Evolutionary conservation across 1,140 invertebrate genomes (phyloP), one percentile per base, ranked within the genome.

Genomic region (Drosophila sechellia): DNA sequence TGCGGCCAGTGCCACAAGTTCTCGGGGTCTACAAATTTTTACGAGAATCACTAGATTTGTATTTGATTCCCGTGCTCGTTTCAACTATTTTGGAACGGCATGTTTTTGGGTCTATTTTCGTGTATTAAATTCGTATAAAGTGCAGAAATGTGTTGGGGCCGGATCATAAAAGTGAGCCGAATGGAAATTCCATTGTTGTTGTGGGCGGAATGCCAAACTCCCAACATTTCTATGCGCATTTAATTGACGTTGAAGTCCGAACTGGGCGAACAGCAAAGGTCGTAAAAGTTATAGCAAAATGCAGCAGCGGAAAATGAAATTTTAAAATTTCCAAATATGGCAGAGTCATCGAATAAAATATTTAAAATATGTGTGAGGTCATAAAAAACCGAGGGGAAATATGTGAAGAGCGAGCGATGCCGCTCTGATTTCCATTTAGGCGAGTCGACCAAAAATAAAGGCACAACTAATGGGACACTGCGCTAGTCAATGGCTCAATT

Each of bases 51-150:
- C 53, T 70, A 60, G 61, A 77, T 61, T 68, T 63, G 42, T 49
- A 55, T 78, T 78, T 66, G 60, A 83, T 79, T 77, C 74, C 52
- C 39, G 31, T 27, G 42, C 13, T 10, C 50, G 59, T 58, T 65
- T 83, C 43, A 64, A 72, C 72, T 81, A 77, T 76, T 74, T 43
- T 53, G 25, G 61, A 73, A 42, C 45, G 22, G 48, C 22, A 45
- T 54, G 74, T 71, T 63, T 76, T 70, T 69, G 25, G 50, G 59
- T 60, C 68, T 83, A 89, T 87, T 87, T 71, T 89, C 84, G 84
- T 89, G 76, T 89, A 89, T 89, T 89, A 89, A 89, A 89, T 74
- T 84, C 80, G 60, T 79, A 89, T 89, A 84, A 89, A 89, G 85
- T 89, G 84, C 84, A 84, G 85, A 89, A 89, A 89, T 89, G 76